phyloP scores from a whole-genome alignment of 2,888 invertebrate species.

The Campoplex nolae region DNA sequence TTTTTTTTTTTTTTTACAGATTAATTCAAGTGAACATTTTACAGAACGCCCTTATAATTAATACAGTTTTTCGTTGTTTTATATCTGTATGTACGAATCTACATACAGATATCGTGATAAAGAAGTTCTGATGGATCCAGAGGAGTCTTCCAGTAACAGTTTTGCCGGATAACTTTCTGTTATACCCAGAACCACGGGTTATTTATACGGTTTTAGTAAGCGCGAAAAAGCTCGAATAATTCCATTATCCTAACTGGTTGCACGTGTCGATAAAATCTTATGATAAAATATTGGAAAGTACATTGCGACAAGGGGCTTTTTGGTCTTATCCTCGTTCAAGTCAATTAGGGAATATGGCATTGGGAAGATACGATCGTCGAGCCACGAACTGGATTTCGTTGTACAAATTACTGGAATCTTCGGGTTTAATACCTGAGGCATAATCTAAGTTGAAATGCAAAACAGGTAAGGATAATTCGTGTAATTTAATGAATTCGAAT shows the following conservation, averaged over 20 bases:
- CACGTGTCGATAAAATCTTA: constrained; percentile 27
- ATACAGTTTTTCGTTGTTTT: background rate
- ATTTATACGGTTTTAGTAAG: background rate
- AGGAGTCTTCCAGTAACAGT: constrained; percentile 9
- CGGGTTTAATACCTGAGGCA: background rate
- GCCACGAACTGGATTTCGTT: background rate
- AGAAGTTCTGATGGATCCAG: background rate
- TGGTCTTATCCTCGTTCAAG: background rate
- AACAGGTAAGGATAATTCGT: background rate
- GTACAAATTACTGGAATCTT: constrained; percentile 8
- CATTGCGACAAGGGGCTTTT: background rate
- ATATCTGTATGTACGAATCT: background rate
- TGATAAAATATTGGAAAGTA: background rate
- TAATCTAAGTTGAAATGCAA: background rate
- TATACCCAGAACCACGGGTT: background rate
- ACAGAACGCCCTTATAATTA: background rate
- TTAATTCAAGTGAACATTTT: background rate
- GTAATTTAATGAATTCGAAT: background rate
- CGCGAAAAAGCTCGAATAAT: constrained; percentile 8
- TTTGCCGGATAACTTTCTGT: constrained; percentile 27
- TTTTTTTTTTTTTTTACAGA: background rate
- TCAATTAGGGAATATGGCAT: background rate
- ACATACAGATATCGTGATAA: background rate
- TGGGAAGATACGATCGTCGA: constrained; percentile 7
- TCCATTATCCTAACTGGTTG: constrained; percentile 11